Evolutionary conservation across 2,797 vertebrate genomes (phyloP).

Genomic region (Sphenodon punctatus): DNA sequence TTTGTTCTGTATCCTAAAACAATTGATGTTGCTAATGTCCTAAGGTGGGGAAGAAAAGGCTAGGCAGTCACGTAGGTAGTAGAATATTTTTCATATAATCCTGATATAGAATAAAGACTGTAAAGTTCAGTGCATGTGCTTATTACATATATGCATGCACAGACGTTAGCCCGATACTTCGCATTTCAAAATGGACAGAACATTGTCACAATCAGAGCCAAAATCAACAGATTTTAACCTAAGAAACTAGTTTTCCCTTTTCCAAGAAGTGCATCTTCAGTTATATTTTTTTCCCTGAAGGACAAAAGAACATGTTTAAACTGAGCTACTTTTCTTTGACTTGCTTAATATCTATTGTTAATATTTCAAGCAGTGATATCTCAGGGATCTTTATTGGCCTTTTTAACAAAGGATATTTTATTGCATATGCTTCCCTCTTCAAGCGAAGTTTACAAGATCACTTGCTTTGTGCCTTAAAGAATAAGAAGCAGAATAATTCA

Average conservation of each 20-base stretch:
- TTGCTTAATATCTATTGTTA: not conserved
- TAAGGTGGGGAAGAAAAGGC: not conserved
- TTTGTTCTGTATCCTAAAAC: not conserved
- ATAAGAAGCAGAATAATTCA: slow-evolving; percentile 6
- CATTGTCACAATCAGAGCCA: not conserved
- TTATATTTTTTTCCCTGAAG: slow-evolving; percentile 12
- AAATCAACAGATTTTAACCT: not conserved
- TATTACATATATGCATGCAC: not conserved
- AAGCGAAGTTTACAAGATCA: not conserved
- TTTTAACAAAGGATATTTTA: not conserved
- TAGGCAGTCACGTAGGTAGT: not conserved
- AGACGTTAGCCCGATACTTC: not conserved
- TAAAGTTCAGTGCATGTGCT: not conserved
- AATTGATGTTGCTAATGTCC: not conserved
- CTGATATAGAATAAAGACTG: not conserved
- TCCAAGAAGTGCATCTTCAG: not conserved
- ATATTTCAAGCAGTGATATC: not conserved
- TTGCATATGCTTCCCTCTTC: not conserved
- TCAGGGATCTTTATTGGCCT: not conserved
- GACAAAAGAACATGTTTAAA: not conserved
- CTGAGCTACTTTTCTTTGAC: not conserved
- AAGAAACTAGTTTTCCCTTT: not conserved
- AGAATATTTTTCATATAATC: not conserved
- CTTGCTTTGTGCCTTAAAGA: slow-evolving; percentile 6
- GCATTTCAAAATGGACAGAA: not conserved